A percentile compares a stretch with the other conserved stretches of the same genome.
Conservation (phyloP, 2,888 invertebrate species). For the Axea sp. region DNA sequence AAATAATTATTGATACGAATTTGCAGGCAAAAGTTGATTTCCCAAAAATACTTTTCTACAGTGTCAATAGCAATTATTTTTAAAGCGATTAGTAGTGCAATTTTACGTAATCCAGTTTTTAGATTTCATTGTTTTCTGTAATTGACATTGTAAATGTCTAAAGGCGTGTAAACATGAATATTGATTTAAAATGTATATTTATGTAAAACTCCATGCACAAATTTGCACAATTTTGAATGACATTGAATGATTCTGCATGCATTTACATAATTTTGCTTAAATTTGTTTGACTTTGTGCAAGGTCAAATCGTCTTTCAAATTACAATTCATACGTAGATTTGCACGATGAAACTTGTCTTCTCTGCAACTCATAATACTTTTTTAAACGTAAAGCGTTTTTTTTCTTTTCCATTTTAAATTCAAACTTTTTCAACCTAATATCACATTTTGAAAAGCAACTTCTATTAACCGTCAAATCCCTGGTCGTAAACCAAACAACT, state of each 20-base stretch:
- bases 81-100: no score
- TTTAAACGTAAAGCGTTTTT: no score
- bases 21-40: no score
- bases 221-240: constrained; percentile 55
- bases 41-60: no score
- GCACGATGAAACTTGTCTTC: no score
- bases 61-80: no score
- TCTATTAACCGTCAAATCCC: constrained; percentile 38
- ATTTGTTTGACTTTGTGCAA: constrained; percentile 27
- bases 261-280: constrained; percentile 47
- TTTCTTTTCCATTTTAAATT: no score
- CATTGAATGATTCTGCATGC: constrained; percentile 42
- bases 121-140: no score
- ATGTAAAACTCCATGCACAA: constrained; percentile 43
- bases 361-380: no score
- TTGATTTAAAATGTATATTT: constrained; percentile 45
- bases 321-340: constrained; percentile 16
- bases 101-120: no score
- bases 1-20: no score
- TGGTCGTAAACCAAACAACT: constrained; percentile 30
- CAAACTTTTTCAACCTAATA: constrained; percentile 15
- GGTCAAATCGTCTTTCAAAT: constrained; percentile 7
- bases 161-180: constrained; percentile 43
- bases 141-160: constrained; percentile 33
- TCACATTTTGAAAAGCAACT: constrained; percentile 21